Evolutionary conservation across 2,113 vertebrate genomes (phyloP).

Genomic region (Puffinus mauretanicus): DNA sequence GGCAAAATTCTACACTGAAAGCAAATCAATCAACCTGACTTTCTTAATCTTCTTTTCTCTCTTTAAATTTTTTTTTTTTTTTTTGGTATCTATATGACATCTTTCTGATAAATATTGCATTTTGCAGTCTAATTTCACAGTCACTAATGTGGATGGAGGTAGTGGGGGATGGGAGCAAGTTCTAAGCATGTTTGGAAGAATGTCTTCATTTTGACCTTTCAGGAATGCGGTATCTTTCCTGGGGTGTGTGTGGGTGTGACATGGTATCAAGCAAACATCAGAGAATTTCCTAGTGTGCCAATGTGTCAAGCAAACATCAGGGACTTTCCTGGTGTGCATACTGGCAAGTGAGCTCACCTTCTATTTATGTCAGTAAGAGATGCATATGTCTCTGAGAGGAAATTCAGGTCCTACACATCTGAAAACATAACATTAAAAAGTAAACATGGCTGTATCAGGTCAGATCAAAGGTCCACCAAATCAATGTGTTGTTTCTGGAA

Average conservation of each 20-base stretch:
- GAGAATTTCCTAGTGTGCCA: neutral
- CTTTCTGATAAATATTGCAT: neutral
- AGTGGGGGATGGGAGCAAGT: neutral
- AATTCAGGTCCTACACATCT: neutral
- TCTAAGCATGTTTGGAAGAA: neutral
- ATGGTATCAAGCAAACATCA: neutral
- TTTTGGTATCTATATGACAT: neutral
- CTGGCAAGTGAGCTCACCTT: neutral
- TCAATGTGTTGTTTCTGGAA: neutral
- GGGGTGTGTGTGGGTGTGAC: too few species aligned
- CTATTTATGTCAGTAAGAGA: neutral
- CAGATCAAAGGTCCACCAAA: neutral
- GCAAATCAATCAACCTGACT: neutral
- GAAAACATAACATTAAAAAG: neutral
- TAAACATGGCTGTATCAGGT: neutral
- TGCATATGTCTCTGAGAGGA: neutral
- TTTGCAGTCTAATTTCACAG: neutral
- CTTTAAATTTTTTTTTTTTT: neutral
- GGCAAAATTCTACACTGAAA: neutral
- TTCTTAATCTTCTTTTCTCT: neutral
- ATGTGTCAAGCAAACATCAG: neutral
- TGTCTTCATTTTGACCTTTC: neutral
- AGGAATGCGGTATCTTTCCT: neutral
- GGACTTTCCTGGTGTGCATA: neutral
- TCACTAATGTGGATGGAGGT: neutral